These are phyloP conservation scores for Ecliptopera silaceata DNA, from an alignment of 2,888 invertebrate species.

Conservation along the genomic window DNA sequence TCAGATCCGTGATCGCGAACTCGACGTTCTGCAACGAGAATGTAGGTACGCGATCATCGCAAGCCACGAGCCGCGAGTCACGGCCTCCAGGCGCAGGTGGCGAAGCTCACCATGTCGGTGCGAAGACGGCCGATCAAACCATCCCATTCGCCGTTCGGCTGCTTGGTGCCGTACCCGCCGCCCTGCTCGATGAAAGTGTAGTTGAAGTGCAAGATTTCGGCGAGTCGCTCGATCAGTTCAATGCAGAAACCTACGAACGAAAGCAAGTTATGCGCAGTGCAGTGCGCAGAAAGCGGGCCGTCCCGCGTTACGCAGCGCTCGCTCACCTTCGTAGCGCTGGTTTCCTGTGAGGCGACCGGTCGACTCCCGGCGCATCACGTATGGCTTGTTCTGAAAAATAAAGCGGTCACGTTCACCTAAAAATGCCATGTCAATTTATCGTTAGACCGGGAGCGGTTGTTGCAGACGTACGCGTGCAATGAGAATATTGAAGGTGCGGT, in stretches of 20 bases:
- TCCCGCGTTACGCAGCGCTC: too few species aligned
- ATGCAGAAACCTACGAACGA: slow-evolving; percentile 90
- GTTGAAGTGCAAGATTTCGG: slow-evolving; percentile 89
- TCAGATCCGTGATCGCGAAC: slow-evolving; percentile 96
- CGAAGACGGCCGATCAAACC: slow-evolving; percentile 87
- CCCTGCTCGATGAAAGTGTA: slow-evolving; percentile 89
- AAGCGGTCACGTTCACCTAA: too few species aligned
- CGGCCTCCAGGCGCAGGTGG: not conserved
- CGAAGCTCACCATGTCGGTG: slow-evolving; percentile 78
- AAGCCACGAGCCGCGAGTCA: not conserved
- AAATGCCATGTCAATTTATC: too few species aligned
- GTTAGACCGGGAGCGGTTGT: too few species aligned
- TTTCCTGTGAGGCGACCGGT: slow-evolving; percentile 86
- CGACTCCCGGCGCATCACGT: slow-evolving; percentile 92
- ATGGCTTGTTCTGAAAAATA: slow-evolving; percentile 89
- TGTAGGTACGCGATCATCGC: too few species aligned
- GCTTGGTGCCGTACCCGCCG: slow-evolving; percentile 86
- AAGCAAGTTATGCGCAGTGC: not conserved
- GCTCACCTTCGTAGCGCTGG: slow-evolving; percentile 89
- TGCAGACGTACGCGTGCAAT: slow-evolving; percentile 51
- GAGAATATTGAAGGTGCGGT: slow-evolving; percentile 70
- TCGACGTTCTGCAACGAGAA: slow-evolving; percentile 86
- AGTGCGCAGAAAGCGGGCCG: too few species aligned
- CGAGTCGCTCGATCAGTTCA: slow-evolving; percentile 91
- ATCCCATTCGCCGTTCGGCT: slow-evolving; percentile 84